Percentiles rank a stretch among this genome's conserved stretches.
phyloP scores from a whole-genome alignment of 2,797 vertebrate genomes.

The Acipenser ruthenus region DNA sequence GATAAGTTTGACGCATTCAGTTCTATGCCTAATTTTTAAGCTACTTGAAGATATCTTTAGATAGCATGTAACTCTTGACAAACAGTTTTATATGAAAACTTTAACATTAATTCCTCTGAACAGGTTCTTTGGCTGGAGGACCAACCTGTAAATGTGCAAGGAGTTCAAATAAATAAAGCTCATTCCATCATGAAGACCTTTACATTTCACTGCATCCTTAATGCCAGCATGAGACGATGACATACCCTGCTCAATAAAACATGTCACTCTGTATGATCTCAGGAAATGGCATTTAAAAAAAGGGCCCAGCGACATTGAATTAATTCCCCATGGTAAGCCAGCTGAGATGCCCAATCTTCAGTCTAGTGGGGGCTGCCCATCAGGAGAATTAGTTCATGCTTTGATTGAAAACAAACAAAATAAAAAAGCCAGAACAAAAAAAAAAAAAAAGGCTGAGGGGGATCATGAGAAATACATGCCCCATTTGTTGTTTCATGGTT shows the following conservation, averaged over 20 bases:
- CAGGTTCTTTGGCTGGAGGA: too few relatives aligned
- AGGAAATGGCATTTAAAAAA: constrained; percentile 67
- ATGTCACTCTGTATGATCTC: constrained; percentile 64
- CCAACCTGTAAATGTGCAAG: constrained; percentile 4
- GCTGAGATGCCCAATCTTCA: constrained; percentile 37
- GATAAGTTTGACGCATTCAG: too few relatives aligned
- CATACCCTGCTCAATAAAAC: constrained; percentile 51
- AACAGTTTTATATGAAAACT: too few relatives aligned
- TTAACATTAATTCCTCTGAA: too few relatives aligned
- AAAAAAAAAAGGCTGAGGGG: neutral
- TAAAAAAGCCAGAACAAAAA: constrained; percentile 20
- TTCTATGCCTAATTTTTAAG: too few relatives aligned
- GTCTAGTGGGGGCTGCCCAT: constrained; percentile 16
- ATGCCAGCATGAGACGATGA: constrained; percentile 24
- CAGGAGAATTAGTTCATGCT: constrained; percentile 34
- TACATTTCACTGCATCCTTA: constrained; percentile 26
- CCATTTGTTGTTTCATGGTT: too few relatives aligned
- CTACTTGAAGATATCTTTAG: too few relatives aligned
- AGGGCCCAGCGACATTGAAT: constrained; percentile 60
- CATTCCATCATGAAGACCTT: constrained; percentile 47
- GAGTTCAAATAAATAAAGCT: constrained; percentile 33
- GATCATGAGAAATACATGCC: too few relatives aligned
- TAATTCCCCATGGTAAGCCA: constrained; percentile 62
- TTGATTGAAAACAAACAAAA: constrained; percentile 39
- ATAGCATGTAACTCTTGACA: too few relatives aligned